Percentiles rank a stretch among this genome's conserved stretches.
phyloP scores from a whole-genome alignment of 2,888 invertebrate genomes.

The Heteromyza rotundicornis region DNA sequence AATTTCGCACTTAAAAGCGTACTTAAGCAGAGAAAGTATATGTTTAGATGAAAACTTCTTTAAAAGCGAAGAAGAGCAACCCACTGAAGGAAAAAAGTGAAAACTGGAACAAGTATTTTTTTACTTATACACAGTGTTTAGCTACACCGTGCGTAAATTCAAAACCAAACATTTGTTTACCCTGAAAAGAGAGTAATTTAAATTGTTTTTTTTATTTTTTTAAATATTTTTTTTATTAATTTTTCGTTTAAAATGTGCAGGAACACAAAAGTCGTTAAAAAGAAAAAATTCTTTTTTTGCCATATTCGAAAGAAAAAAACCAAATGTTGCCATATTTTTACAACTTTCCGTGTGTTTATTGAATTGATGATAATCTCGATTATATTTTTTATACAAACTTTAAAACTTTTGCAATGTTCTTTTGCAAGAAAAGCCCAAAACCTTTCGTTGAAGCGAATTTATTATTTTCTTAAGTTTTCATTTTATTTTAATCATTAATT shows the following conservation, averaged over 20 bases:
- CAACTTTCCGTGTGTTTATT: not conserved
- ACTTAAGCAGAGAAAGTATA: conserved; percentile 36
- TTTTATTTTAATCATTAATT: not conserved
- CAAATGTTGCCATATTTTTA: conserved; percentile 5
- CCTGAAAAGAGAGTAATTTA: not conserved
- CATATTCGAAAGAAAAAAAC: no score
- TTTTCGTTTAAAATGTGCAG: no score
- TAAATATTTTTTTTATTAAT: not conserved
- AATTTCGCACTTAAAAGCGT: conserved; percentile 53
- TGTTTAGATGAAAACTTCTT: not conserved
- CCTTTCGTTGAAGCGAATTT: conserved; percentile 37
- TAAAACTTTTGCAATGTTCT: not conserved
- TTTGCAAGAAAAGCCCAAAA: conserved; percentile 14
- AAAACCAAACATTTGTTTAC: no score
- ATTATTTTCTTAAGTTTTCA: conserved; percentile 16
- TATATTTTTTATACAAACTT: no score
- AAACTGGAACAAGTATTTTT: not conserved
- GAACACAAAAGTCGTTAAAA: no score
- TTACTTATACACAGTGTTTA: no score
- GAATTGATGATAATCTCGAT: not conserved
- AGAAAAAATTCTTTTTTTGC: no score
- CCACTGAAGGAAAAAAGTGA: not conserved
- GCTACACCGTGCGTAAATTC: no score
- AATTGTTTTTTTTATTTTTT: conserved; percentile 35
- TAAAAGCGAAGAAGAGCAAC: not conserved